Evolutionary conservation across 2,888 invertebrate species (phyloP).

Genomic region (Microplitis deprimator): DNA sequence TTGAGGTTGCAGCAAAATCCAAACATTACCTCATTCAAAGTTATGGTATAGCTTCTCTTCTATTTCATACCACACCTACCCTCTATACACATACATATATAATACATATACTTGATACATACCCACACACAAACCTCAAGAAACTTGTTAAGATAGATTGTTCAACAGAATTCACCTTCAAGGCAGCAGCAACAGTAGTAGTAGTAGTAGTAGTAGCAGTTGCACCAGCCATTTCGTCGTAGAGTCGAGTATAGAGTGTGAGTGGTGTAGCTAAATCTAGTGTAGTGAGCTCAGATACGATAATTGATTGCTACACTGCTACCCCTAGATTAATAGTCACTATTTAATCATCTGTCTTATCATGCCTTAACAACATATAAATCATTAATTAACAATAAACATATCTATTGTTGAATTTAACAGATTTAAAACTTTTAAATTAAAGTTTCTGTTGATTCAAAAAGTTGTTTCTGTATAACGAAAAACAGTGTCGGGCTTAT

Average conservation of each 20-base stretch:
- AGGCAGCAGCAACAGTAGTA: neutral
- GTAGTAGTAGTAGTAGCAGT: neutral
- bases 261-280: neutral
- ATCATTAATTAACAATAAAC: neutral
- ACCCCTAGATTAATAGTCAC: slow-evolving; percentile 19
- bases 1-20: neutral
- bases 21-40: slow-evolving; percentile 1
- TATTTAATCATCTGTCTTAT: slow-evolving; percentile 8
- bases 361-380: neutral
- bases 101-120: slow-evolving; percentile 30
- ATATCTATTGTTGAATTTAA: slow-evolving; percentile 5
- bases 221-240: neutral
- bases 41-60: slow-evolving; percentile 1
- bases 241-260: neutral
- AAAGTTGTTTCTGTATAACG: too few species aligned
- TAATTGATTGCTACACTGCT: slow-evolving; percentile 17
- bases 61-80: neutral
- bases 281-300: slow-evolving; percentile 8
- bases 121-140: slow-evolving; percentile 32
- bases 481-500: too few species aligned
- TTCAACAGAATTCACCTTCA: neutral
- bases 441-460: too few species aligned
- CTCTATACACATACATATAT: neutral
- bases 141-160: slow-evolving; percentile 32
- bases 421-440: too few species aligned